Evolutionary conservation across 2,888 invertebrate species (phyloP), one percentile per base, ranked within the genome.

Genomic region (Mythimna ferrago): DNA sequence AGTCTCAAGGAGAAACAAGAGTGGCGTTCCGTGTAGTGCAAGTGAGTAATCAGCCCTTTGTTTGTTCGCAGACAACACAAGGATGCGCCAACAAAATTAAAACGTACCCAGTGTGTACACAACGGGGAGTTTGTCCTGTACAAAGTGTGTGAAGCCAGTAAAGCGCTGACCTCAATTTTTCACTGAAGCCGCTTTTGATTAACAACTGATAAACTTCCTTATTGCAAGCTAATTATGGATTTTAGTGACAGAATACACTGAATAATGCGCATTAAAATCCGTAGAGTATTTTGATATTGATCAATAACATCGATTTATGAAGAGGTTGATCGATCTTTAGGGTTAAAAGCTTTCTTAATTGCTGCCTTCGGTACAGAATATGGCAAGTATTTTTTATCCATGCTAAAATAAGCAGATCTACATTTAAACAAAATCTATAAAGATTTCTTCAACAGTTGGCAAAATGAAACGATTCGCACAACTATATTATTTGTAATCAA

Each of bases 1-100:
- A 77, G 86, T 81, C 83, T 86, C 91, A 92, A 92, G 91, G 91
- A 84, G 85, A 90, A 84, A 87, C 87, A 83, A 89, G 90, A 93
- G 92, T 93, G 92, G 88, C 86, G 88, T 91, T 91, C 89, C 92
- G 89, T 94, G 93, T 94, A 89, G 84, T 83, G 85, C 87, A 87
- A 88, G 88, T 89, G 88, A 90, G 89, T 88, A 90, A 91, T 89
- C 90, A 88, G 81, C 87, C 88, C 89, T 89, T 90, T 91, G 89
- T 92, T 89, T 89, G 88, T 77, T 76, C 77, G 75, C 79, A 75
- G 87, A 86, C 86, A 84, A 84, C 82, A 80, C 88, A 88, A 90
- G 89, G 88, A 86, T 86, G 81, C 80, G 70, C 85, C 84, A 89
- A 89, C 89, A 91, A 85, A 86, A 83, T 88, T 88, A 88, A 90